Evolutionary conservation across 2,888 invertebrate genomes (phyloP).

Genomic region (Biston betularia): DNA sequence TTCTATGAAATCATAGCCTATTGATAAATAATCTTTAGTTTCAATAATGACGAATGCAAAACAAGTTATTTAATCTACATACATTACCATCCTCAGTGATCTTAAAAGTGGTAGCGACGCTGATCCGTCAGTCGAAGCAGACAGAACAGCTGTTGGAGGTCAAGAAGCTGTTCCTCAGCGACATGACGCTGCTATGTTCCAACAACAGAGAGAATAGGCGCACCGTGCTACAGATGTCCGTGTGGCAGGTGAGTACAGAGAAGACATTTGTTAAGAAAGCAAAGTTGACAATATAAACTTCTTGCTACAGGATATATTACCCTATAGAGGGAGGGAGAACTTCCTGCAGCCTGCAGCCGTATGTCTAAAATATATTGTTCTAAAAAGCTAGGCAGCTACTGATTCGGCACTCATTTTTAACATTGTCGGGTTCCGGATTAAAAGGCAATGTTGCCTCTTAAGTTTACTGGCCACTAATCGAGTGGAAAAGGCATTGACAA

Average conservation of each 20-base stretch:
- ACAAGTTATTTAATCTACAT: not conserved
- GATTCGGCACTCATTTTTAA: no score
- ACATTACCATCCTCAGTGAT: constrained; percentile 89
- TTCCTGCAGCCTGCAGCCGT: no score
- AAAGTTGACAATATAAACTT: no score
- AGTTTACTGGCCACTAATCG: no score
- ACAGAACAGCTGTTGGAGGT: constrained; percentile 96
- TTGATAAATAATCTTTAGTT: not conserved
- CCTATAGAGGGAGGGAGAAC: no score
- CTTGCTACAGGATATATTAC: no score
- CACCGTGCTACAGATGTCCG: constrained; percentile 99
- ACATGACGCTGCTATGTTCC: constrained; percentile 99
- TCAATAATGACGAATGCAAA: not conserved
- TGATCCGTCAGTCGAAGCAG: constrained; percentile 98
- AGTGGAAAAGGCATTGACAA: no score
- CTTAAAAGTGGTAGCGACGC: constrained; percentile 98
- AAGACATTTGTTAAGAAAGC: no score
- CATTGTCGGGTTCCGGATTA: no score
- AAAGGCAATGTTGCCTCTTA: no score
- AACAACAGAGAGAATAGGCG: constrained; percentile 98
- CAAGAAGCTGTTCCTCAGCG: constrained; percentile 98
- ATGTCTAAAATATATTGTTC: no score
- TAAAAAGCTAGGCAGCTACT: no score
- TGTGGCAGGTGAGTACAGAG: constrained; percentile 92
- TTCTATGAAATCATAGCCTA: not conserved